Percentiles rank a stretch among this genome's conserved stretches.
These are phyloP conservation scores for Lycaena phlaeas DNA, from an alignment of 2,888 invertebrate genomes.

Conservation along the genomic window DNA sequence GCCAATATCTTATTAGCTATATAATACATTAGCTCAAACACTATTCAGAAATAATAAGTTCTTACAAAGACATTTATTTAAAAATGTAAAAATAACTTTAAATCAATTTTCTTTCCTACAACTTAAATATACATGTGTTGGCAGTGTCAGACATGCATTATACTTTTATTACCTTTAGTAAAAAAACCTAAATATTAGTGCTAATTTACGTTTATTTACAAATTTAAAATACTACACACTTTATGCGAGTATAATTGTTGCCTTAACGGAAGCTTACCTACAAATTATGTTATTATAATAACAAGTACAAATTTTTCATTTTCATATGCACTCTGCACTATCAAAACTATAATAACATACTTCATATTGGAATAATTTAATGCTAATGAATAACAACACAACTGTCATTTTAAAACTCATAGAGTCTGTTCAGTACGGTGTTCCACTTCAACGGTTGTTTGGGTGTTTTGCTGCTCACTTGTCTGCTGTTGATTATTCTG, in stretches of 20 bases:
- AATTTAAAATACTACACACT: slow-evolving; percentile 6
- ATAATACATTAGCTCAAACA: slow-evolving; percentile 5
- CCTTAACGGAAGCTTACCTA: background rate
- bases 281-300: slow-evolving; percentile 1
- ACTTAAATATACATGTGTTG: slow-evolving; percentile 14
- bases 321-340: background rate
- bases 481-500: slow-evolving; percentile 29
- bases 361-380: background rate
- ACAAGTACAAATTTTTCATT: background rate
- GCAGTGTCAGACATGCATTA: slow-evolving; percentile 17
- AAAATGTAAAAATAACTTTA: slow-evolving; percentile 7
- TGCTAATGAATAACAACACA: background rate
- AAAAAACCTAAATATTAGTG: background rate
- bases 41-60: slow-evolving; percentile 6
- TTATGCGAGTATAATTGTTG: slow-evolving; percentile 1
- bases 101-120: slow-evolving; percentile 7
- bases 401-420: slow-evolving; percentile 31
- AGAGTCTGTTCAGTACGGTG: slow-evolving; percentile 45
- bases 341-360: background rate
- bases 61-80: background rate
- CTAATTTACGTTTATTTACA: slow-evolving; percentile 3
- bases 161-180: slow-evolving; percentile 3
- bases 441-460: slow-evolving; percentile 46
- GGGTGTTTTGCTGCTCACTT: slow-evolving; percentile 41
- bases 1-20: slow-evolving; percentile 21